phyloP scores from a whole-genome alignment of 2,113 vertebrate species.

The Chaetodon trifascialis region DNA sequence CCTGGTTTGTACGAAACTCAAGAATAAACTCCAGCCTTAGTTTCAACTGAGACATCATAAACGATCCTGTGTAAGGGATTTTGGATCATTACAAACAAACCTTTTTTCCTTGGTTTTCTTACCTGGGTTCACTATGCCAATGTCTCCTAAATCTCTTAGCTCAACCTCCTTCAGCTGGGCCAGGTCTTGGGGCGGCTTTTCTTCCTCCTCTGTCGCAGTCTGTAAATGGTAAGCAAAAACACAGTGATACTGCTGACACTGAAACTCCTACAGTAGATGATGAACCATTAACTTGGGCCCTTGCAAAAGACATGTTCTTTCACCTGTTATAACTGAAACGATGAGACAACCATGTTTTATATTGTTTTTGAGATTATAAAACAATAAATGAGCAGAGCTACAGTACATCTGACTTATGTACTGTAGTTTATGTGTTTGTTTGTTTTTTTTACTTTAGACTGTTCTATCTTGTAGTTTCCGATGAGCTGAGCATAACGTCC shows the following conservation, averaged over 20 bases:
- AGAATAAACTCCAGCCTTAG: neutral
- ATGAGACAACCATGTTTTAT: neutral
- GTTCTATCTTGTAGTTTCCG: slow-evolving; percentile 80
- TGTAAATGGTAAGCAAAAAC: slow-evolving; percentile 6
- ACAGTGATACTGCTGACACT: neutral
- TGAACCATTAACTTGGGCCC: neutral
- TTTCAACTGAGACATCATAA: neutral
- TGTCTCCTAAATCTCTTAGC: slow-evolving; percentile 13
- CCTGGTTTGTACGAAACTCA: neutral
- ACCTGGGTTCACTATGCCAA: slow-evolving; percentile 80
- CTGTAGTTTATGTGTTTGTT: neutral
- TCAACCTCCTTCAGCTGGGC: slow-evolving; percentile 7
- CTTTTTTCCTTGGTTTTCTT: neutral
- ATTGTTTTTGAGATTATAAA: slow-evolving; percentile 11
- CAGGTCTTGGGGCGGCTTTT: slow-evolving; percentile 4
- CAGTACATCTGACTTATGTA: neutral
- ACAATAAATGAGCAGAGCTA: neutral
- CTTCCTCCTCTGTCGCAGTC: slow-evolving; percentile 56
- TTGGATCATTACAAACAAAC: neutral
- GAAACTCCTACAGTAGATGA: neutral
- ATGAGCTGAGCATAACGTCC: slow-evolving; percentile 86
- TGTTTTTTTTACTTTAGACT: slow-evolving; percentile 77
- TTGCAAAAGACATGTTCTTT: neutral
- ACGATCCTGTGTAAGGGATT: neutral
- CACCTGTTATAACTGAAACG: neutral